Percentiles rank a stretch among this genome's conserved stretches.
Evolutionary conservation across 2,888 invertebrate species (phyloP).

Genomic region (Mesorhabditis belari): DNA sequence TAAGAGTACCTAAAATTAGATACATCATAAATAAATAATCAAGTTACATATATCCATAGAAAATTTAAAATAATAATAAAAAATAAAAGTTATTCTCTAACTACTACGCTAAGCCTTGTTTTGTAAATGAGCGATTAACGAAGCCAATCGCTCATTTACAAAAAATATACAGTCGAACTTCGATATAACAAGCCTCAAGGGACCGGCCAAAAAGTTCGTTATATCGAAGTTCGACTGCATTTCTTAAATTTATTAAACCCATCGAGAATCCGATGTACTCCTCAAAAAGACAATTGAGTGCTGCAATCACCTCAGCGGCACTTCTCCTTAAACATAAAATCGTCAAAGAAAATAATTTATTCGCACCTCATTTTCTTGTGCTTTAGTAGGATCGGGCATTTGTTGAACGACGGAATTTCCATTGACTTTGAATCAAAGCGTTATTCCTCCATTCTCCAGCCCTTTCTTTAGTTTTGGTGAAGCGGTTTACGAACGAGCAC

Average conservation of each 20-base stretch:
- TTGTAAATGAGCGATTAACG: too few species aligned
- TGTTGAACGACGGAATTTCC: constrained; percentile 83
- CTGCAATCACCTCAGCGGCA: constrained; percentile 76
- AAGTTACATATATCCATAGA: too few species aligned
- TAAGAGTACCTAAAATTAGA: too few species aligned
- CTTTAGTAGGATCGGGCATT: constrained; percentile 47
- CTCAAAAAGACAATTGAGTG: constrained; percentile 83
- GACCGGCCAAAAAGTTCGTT: too few species aligned
- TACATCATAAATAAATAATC: too few species aligned
- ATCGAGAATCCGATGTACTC: constrained; percentile 77
- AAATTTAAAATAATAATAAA: too few species aligned
- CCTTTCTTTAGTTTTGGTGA: constrained; percentile 5
- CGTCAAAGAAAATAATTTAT: constrained; percentile 17
- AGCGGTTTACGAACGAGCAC: constrained; percentile 61
- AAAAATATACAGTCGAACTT: too few species aligned
- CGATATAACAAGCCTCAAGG: too few species aligned
- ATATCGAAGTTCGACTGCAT: too few species aligned
- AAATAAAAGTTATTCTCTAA: too few species aligned
- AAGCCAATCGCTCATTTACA: too few species aligned
- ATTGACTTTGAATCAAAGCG: constrained; percentile 82
- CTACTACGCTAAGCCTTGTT: too few species aligned
- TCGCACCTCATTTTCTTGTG: constrained; percentile 4
- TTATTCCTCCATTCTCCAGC: constrained; percentile 78
- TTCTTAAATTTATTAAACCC: not conserved
- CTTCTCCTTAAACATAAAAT: constrained; percentile 60